A percentile compares a stretch with the other conserved stretches of the same genome.
phyloP scores from a whole-genome alignment of 2,888 invertebrate species.

The Drosophila kambysellisi region DNA sequence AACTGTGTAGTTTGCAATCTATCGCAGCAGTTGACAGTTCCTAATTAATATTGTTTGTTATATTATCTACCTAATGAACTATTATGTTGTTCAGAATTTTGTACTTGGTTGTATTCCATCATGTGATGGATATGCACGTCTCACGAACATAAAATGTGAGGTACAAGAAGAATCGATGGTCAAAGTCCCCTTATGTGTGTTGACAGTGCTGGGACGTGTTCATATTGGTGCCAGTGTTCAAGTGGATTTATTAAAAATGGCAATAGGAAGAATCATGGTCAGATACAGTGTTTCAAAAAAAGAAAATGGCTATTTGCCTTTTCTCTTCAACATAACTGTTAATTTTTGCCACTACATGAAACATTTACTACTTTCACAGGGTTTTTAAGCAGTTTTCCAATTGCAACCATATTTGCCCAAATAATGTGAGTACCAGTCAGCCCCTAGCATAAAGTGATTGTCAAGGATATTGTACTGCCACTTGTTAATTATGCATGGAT shows the following conservation, averaged over 20 bases:
- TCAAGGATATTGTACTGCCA: too few species aligned
- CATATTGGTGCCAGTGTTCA: conserved; percentile 5
- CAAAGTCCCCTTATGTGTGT: conserved; percentile 5
- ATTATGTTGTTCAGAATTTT: conserved; percentile 3
- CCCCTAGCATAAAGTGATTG: too few species aligned
- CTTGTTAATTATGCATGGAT: not conserved
- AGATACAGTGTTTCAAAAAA: conserved; percentile 21
- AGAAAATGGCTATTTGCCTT: conserved; percentile 34
- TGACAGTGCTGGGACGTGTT: conserved; percentile 32
- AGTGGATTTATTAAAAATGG: too few species aligned
- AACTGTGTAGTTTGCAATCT: not conserved
- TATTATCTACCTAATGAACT: too few species aligned
- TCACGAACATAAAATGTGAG: conserved; percentile 35
- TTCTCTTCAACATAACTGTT: conserved; percentile 25
- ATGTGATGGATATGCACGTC: conserved; percentile 10
- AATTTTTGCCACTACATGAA: conserved; percentile 20
- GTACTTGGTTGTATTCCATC: not conserved
- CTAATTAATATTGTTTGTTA: not conserved
- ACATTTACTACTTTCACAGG: conserved; percentile 17
- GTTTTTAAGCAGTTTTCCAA: conserved; percentile 13
- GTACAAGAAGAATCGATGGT: not conserved
- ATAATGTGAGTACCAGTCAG: conserved; percentile 7
- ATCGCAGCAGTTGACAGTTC: not conserved
- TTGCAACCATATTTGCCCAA: conserved; percentile 30
- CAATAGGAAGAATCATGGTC: not conserved